Evolutionary conservation across 1,140 invertebrate genomes (phyloP), one percentile per base, ranked within the genome.

Genomic region (Cydia pomonella): DNA sequence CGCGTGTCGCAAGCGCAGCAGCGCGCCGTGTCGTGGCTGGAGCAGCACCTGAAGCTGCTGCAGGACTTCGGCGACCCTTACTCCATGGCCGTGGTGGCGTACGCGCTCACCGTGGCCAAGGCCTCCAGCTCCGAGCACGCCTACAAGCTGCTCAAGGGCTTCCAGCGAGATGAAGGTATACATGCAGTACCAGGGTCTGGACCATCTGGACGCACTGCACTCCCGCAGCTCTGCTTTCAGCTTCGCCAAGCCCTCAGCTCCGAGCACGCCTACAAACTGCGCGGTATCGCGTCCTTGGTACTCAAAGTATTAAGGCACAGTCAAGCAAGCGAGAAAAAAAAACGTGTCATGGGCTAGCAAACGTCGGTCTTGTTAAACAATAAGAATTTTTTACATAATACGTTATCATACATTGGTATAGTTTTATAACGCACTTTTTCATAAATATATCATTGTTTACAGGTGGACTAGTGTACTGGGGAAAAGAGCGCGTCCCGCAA

Each of bases 381-480:
- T 33, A 7, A 33, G 6, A 33, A 33, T 33, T 33, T 33, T 33
- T 5, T 33, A 33, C 29, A 33, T 33, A 33, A 33, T 33, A 33
- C 29, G 7, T 33, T 7, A 33, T 27, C 25, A 27, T 27, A 27
- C 25, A 27, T 27, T 3, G 1, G 3, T 27, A 27, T 27, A 27
- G 25, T 27, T 1, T 27, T 27, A 27, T 1, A 33, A 33, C 29
- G 29, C 29, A 33, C 29, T 7, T 7, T 33, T 33, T 7, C 29
- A 33, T 33, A 33, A 9, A 33, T 38, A 38, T 38, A 38, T 38
- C 0, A 18, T 64, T n/a, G 53, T 13, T 16, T 6, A 12, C 89
- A 93, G 95, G 96, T 64, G 97, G 96, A n/a, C 94, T 96, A 12
- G 95, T 95, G 47, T 98, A 98, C 85, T 98, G 97, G 97, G 97